phyloP scores from a whole-genome alignment of 2,888 invertebrate genomes.

The Eupithecia subfuscata region DNA sequence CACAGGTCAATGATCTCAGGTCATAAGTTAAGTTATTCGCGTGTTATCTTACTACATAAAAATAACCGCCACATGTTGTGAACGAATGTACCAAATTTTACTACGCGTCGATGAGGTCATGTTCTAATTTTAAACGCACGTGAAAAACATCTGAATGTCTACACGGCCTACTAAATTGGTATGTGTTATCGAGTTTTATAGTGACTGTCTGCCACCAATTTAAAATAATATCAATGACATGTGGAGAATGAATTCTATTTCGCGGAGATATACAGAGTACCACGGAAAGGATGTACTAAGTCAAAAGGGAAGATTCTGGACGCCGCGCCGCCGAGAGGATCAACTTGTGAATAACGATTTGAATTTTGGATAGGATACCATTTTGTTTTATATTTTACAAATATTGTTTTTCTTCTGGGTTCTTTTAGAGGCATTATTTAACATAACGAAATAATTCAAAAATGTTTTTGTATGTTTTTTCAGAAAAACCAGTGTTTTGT shows the following conservation, averaged over 20 bases:
- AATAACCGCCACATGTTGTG: conserved; percentile 9
- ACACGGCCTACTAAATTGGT: not conserved
- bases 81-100: conserved; percentile 14
- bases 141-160: not conserved
- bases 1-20: conserved; percentile 38
- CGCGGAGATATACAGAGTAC: not conserved
- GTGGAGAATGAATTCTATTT: not conserved
- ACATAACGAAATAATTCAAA: too few species aligned
- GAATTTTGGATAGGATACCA: too few species aligned
- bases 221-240: not conserved
- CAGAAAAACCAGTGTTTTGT: too few species aligned
- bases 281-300: too few species aligned
- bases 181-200: not conserved
- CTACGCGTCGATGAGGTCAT: conserved; percentile 17
- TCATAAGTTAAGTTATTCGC: conserved; percentile 31
- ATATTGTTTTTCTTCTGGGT: too few species aligned
- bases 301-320: too few species aligned
- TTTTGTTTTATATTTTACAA: too few species aligned
- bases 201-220: not conserved
- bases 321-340: too few species aligned
- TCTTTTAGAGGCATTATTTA: too few species aligned
- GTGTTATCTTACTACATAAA: conserved; percentile 14
- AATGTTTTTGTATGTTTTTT: too few species aligned
- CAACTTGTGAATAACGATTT: too few species aligned
- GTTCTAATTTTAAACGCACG: conserved; percentile 4